phyloP scores from a whole-genome alignment of 2,797 vertebrate species.

The Scolopax rusticola region DNA sequence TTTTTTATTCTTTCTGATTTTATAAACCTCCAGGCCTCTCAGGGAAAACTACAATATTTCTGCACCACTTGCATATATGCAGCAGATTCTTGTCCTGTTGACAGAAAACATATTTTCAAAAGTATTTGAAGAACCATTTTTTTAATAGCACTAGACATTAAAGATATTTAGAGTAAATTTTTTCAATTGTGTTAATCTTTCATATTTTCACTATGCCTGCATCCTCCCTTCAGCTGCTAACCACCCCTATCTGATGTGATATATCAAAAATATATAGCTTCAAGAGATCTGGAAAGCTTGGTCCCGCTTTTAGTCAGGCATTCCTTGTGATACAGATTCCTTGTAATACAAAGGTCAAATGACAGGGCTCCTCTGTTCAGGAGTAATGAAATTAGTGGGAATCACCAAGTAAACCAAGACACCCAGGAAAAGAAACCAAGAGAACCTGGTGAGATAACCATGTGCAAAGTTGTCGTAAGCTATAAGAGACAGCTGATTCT shows the following conservation, averaged over 20 bases:
- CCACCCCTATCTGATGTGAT: neutral
- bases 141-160: neutral
- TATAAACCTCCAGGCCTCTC: neutral
- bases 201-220: neutral
- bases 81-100: neutral
- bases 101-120: neutral
- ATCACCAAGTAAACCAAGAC: neutral
- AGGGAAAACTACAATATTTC: neutral
- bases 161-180: neutral
- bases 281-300: neutral
- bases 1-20: conserved; percentile 11
- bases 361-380: neutral
- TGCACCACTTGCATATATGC: neutral
- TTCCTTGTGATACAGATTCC: neutral
- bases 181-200: neutral
- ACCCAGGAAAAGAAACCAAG: neutral
- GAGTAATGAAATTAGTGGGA: neutral
- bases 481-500: neutral
- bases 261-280: neutral
- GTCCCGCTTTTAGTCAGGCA: neutral
- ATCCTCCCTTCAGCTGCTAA: neutral
- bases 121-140: neutral
- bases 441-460: neutral
- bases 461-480: neutral
- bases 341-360: neutral